Evolutionary conservation across 1,140 invertebrate genomes (phyloP).

Genomic region (Cotesia typhae): DNA sequence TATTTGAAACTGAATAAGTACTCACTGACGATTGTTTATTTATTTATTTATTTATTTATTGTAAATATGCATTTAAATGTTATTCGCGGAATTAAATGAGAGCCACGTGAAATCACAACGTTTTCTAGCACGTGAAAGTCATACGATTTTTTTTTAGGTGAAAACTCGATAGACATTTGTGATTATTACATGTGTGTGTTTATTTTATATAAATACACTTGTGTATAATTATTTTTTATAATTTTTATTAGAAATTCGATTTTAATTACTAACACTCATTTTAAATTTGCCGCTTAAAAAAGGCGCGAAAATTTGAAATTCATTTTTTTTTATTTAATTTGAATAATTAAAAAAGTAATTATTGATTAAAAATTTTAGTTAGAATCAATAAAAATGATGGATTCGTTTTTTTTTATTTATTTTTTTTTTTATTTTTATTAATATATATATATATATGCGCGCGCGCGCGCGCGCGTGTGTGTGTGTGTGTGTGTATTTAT

Average conservation of each 20-base stretch:
- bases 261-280: too few species aligned
- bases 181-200: slow-evolving; percentile 8
- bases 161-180: slow-evolving; percentile 10
- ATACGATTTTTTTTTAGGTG: slow-evolving; percentile 23
- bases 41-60: not conserved
- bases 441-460: not conserved
- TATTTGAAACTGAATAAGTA: not conserved
- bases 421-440: not conserved
- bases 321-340: too few species aligned
- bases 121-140: slow-evolving; percentile 30
- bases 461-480: too few species aligned
- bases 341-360: too few species aligned
- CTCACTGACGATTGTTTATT: too few species aligned
- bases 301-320: too few species aligned
- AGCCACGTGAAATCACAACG: slow-evolving; percentile 22
- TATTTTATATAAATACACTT: not conserved
- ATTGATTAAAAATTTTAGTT: too few species aligned
- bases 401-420: too few species aligned
- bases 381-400: too few species aligned
- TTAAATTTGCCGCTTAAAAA: too few species aligned
- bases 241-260: too few species aligned
- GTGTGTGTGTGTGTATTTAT: not conserved
- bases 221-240: not conserved
- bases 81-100: slow-evolving; percentile 1
- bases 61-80: not conserved